Evolutionary conservation across 2,797 vertebrate genomes (phyloP).

Genomic region (Syncerus caffer): DNA sequence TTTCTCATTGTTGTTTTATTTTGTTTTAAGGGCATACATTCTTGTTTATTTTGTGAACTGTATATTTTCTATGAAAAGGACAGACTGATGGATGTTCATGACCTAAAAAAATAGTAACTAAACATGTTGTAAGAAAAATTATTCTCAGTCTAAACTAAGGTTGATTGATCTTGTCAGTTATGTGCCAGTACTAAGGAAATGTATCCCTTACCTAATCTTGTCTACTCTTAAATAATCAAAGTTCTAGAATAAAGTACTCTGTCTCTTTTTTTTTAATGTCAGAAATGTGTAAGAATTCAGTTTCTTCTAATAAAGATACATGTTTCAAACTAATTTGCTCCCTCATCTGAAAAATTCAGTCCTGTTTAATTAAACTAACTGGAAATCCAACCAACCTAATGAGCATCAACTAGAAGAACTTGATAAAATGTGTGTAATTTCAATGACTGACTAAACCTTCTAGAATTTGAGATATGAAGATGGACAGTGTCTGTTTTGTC

Average conservation of each 20-base stretch:
- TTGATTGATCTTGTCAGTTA: background rate
- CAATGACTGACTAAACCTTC: background rate
- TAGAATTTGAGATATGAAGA: background rate
- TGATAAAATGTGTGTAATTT: background rate
- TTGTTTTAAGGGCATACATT: background rate
- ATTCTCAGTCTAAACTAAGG: slow-evolving; percentile 5
- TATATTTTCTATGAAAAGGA: background rate
- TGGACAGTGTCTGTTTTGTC: background rate
- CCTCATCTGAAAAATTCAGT: background rate
- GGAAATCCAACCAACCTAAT: slow-evolving; percentile 2
- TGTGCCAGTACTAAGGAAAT: background rate
- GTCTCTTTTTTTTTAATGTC: background rate
- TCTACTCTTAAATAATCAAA: background rate
- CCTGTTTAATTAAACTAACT: background rate
- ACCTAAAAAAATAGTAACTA: background rate
- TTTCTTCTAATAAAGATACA: background rate
- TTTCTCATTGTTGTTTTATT: background rate
- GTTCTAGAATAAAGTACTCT: background rate
- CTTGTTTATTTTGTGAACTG: background rate
- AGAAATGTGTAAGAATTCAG: background rate
- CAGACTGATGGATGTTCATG: background rate
- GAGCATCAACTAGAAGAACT: background rate
- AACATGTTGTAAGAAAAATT: background rate
- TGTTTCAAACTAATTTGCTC: slow-evolving; percentile 28
- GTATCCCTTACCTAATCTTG: background rate